Evolutionary conservation across 2,797 vertebrate species (phyloP).

Genomic region (Neostethus bicornis): DNA sequence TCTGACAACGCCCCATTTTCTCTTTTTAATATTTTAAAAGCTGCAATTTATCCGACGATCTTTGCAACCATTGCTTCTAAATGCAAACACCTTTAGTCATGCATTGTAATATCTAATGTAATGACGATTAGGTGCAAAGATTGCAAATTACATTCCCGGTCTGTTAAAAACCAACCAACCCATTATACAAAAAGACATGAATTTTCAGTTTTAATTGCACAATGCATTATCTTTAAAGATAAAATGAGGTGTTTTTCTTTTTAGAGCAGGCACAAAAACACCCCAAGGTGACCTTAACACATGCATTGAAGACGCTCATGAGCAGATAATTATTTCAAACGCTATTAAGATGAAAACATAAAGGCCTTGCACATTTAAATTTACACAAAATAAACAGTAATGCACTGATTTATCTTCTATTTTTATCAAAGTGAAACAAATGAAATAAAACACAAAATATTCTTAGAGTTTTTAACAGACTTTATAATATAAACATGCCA

Average conservation of each 20-base stretch:
- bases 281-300: neutral
- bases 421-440: too few species aligned
- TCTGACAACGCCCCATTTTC: neutral
- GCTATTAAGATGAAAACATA: neutral
- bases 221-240: neutral
- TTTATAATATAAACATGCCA: too few species aligned
- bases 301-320: neutral
- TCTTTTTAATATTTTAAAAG: neutral
- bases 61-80: neutral
- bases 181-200: neutral
- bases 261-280: neutral
- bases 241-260: slow-evolving; percentile 1
- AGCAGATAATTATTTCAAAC: neutral
- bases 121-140: too few species aligned
- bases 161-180: too few species aligned
- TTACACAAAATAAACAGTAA: neutral
- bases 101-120: neutral
- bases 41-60: neutral
- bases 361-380: neutral
- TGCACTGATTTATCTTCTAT: too few species aligned
- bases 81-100: neutral
- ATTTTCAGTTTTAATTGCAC: neutral
- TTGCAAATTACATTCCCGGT: neutral
- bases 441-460: neutral
- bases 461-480: neutral